Percentiles rank a stretch among this genome's conserved stretches.
These are phyloP conservation scores for Limnodromus scolopaceus DNA, from an alignment of 2,797 vertebrate species.

Conservation along the genomic window DNA sequence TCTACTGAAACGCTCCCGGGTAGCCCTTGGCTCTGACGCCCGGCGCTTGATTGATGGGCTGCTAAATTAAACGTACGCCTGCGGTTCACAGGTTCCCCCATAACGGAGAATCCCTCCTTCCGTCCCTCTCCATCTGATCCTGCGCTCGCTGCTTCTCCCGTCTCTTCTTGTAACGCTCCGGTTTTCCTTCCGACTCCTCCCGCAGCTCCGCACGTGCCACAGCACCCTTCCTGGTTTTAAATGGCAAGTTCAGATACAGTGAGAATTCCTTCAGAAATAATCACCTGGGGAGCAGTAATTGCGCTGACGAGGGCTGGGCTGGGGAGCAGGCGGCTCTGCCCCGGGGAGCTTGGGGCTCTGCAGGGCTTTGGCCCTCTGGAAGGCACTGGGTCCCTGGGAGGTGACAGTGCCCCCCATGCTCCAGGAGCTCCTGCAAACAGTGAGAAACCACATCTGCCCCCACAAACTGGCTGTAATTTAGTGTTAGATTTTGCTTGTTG, in stretches of 20 bases:
- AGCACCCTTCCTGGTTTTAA: accelerated
- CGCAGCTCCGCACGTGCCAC: not conserved
- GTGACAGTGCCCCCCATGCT: accelerated
- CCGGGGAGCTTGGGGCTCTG: accelerated
- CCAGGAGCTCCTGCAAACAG: not conserved
- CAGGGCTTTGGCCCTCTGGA: accelerated
- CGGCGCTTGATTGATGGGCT: not conserved
- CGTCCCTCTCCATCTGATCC: not conserved
- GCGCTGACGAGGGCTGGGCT: accelerated
- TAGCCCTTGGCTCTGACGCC: constrained; percentile 71
- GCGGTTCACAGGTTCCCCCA: not conserved
- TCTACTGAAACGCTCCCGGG: constrained; percentile 85
- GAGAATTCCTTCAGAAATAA: accelerated
- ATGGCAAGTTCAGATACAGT: accelerated
- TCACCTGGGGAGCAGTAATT: accelerated
- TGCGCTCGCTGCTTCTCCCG: not conserved
- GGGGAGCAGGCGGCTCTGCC: not conserved
- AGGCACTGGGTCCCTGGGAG: accelerated
- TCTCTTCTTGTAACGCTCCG: accelerated
- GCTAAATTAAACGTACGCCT: not conserved
- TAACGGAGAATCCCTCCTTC: not conserved
- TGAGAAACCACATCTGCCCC: accelerated
- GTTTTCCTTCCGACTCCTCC: not conserved
- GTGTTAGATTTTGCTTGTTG: not conserved
- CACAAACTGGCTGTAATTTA: accelerated